These are phyloP conservation scores for Prionailurus bengalensis DNA, from an alignment of 2,113 vertebrate species.

Conservation along the genomic window DNA sequence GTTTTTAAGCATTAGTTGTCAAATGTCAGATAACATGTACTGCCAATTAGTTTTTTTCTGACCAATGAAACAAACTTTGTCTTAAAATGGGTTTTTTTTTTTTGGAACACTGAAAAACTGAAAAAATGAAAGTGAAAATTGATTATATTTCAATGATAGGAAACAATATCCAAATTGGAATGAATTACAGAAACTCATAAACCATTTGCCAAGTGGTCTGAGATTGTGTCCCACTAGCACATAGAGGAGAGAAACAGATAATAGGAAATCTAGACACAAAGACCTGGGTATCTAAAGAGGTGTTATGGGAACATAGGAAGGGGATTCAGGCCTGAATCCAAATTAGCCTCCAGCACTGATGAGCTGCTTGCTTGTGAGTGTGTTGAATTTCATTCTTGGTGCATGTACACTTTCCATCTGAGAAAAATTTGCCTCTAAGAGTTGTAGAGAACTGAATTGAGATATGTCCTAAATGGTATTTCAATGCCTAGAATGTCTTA, in stretches of 20 bases:
- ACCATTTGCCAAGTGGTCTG: not conserved
- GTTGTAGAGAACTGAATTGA: not conserved
- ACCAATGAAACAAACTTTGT: not conserved
- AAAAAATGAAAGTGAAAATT: not conserved
- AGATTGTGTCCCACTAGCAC: not conserved
- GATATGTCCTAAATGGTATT: not conserved
- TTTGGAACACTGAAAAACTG: not conserved
- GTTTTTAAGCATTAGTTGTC: not conserved
- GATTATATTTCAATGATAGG: not conserved
- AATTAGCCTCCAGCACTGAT: not conserved
- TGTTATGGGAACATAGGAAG: not conserved
- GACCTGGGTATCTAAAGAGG: not conserved
- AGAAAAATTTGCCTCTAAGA: not conserved
- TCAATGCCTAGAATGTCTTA: not conserved
- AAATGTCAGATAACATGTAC: not conserved
- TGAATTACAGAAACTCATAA: not conserved
- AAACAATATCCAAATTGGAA: not conserved
- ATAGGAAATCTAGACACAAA: not conserved
- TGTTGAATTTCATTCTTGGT: not conserved
- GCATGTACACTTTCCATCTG: not conserved
- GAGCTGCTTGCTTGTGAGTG: not conserved
- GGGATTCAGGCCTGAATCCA: not conserved
- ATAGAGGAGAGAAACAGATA: not conserved
- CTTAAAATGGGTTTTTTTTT: constrained; percentile 39
- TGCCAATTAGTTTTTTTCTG: not conserved